phyloP scores from a whole-genome alignment of 2,113 vertebrate genomes.

The Otolemur garnettii region DNA sequence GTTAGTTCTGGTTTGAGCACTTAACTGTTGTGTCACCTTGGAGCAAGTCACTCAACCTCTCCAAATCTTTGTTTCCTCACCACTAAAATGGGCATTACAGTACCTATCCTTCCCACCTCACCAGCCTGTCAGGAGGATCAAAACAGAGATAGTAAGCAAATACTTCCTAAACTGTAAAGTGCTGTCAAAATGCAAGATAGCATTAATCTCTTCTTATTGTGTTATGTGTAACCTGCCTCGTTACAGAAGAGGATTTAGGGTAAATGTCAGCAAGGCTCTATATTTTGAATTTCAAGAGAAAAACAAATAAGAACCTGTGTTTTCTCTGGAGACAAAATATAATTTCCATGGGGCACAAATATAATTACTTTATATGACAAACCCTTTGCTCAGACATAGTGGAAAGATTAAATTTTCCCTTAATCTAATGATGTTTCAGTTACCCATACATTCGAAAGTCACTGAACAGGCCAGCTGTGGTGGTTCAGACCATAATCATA shows the following conservation, averaged over 20 bases:
- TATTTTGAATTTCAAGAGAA: slow-evolving; percentile 15
- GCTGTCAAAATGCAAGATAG: background rate
- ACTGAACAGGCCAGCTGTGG: background rate
- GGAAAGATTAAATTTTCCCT: background rate
- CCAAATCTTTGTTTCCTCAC: background rate
- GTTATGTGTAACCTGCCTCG: background rate
- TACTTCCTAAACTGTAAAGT: background rate
- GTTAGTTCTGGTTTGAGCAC: background rate
- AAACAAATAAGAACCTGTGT: slow-evolving; percentile 2
- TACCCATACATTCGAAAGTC: background rate
- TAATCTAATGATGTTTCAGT: background rate
- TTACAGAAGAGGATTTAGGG: background rate
- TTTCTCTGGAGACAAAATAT: background rate
- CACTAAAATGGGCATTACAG: background rate
- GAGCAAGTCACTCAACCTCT: background rate
- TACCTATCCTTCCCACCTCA: background rate
- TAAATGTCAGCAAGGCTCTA: background rate
- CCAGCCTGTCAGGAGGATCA: background rate
- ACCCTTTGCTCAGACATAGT: background rate
- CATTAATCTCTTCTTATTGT: background rate
- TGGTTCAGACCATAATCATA: no score
- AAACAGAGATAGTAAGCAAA: background rate
- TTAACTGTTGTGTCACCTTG: background rate
- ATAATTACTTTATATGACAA: slow-evolving; percentile 6
- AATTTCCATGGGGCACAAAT: background rate